Evolutionary conservation across 2,888 invertebrate genomes (phyloP).

Genomic region (Pseudanteris insignis): DNA sequence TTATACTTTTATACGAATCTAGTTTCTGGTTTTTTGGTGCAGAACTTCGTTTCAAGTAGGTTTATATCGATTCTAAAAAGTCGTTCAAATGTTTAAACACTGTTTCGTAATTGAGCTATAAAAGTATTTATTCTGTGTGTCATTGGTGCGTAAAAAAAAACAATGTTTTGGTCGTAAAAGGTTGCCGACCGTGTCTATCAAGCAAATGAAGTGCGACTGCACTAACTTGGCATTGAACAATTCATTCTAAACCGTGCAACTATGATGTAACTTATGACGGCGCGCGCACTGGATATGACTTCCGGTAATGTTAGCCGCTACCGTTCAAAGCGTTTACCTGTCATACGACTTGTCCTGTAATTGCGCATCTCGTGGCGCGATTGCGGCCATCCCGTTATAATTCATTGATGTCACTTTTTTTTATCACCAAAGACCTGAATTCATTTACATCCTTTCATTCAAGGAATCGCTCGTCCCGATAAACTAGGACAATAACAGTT

Average conservation of each 20-base stretch:
- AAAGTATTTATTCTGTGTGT: conserved; percentile 7
- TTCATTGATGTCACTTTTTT: conserved; percentile 27
- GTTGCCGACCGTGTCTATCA: conserved; percentile 29
- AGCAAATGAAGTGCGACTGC: conserved; percentile 45
- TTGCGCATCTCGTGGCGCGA: conserved; percentile 25
- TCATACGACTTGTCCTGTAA: conserved; percentile 47
- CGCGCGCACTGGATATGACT: conserved; percentile 51
- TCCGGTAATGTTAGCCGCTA: conserved; percentile 45
- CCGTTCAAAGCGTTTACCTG: conserved; percentile 20
- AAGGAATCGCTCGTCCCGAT: background rate
- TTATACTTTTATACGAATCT: too few species aligned
- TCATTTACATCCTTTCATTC: conserved; percentile 14
- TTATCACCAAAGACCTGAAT: conserved; percentile 18
- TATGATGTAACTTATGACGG: conserved; percentile 48
- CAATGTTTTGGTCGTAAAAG: conserved; percentile 10
- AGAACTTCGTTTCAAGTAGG: too few species aligned
- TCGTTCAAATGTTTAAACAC: too few species aligned
- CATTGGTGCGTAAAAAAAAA: conserved; percentile 2
- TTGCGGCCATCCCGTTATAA: conserved; percentile 24
- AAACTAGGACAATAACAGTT: conserved; percentile 3
- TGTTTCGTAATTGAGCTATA: conserved; percentile 1
- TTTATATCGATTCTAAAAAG: background rate
- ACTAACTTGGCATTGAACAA: conserved; percentile 55
- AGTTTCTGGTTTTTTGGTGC: too few species aligned
- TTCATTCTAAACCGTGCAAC: conserved; percentile 45